Conservation (phyloP, 1,140 invertebrate genomes). For the Dendrolimus kikuchii region DNA sequence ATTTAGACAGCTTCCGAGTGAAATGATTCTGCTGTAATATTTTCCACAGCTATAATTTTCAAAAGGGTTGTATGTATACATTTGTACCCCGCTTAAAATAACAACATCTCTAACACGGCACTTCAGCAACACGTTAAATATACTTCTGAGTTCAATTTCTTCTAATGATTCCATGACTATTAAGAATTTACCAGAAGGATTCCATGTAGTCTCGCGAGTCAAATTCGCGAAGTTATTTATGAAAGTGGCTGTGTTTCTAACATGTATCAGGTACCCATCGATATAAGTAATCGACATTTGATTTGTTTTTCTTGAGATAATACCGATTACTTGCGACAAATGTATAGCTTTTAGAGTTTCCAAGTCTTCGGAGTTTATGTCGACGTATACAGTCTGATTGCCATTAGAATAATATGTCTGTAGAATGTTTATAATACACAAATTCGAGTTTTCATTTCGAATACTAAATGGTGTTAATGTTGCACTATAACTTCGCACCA, state of each 20-base stretch:
- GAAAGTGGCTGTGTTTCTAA: slow-evolving; percentile 2
- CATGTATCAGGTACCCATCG: slow-evolving; percentile 9
- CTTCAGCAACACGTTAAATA: slow-evolving; percentile 23
- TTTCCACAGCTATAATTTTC: slow-evolving; percentile 18
- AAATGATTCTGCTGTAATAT: slow-evolving; percentile 9
- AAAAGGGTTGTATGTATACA: slow-evolving; percentile 17
- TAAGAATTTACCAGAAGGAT: slow-evolving; percentile 19
- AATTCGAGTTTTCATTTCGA: too few species aligned
- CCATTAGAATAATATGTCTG: neutral
- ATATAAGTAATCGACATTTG: neutral
- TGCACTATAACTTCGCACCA: too few species aligned
- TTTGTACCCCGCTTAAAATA: slow-evolving; percentile 9
- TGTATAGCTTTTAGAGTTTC: slow-evolving; percentile 16
- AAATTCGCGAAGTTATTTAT: neutral
- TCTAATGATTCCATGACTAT: slow-evolving; percentile 17
- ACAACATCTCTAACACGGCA: slow-evolving; percentile 9
- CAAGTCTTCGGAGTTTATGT: slow-evolving; percentile 12
- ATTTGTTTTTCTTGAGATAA: slow-evolving; percentile 2
- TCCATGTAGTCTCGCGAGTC: slow-evolving; percentile 17
- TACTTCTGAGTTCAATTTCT: slow-evolving; percentile 9
- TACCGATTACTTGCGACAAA: neutral
- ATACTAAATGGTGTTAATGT: too few species aligned
- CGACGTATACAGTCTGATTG: slow-evolving; percentile 8
- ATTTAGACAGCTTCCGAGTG: slow-evolving; percentile 7
- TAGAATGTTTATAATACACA: too few species aligned